phyloP scores from a whole-genome alignment of 2,888 invertebrate species.

The Microplitis manilae region DNA sequence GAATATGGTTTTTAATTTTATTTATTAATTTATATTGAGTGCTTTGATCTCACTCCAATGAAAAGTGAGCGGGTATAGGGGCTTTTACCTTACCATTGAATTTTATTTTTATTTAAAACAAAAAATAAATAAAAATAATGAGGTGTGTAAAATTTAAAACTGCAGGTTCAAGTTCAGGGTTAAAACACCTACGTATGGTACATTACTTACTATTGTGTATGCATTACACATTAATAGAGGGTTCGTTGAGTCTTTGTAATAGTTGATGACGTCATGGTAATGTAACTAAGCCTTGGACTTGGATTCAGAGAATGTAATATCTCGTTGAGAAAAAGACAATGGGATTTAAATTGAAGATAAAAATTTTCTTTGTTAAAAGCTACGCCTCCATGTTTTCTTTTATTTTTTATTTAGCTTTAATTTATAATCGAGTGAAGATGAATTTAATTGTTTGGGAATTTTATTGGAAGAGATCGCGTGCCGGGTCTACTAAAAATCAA shows the following conservation, averaged over 20 bases:
- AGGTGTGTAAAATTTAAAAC: slow-evolving; percentile 43
- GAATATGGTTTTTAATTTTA: too few species aligned
- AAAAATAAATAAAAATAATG: slow-evolving; percentile 1
- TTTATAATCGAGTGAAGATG: slow-evolving; percentile 12
- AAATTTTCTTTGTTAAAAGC: slow-evolving; percentile 22
- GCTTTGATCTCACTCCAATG: too few species aligned
- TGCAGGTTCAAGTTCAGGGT: slow-evolving; percentile 49
- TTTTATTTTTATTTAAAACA: background rate
- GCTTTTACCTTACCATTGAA: too few species aligned
- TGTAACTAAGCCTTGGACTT: slow-evolving; percentile 44
- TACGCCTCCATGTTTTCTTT: background rate
- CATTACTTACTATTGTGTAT: background rate
- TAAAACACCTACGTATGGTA: slow-evolving; percentile 43
- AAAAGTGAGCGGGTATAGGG: too few species aligned
- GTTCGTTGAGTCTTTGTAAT: background rate
- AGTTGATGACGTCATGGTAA: slow-evolving; percentile 28
- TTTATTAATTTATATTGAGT: too few species aligned
- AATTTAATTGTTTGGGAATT: slow-evolving; percentile 16
- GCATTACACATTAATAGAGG: slow-evolving; percentile 12
- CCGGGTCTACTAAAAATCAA: background rate
- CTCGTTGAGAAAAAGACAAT: slow-evolving; percentile 28
- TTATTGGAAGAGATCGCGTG: slow-evolving; percentile 21
- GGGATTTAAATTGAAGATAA: slow-evolving; percentile 28
- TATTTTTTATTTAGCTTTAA: background rate
- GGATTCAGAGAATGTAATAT: slow-evolving; percentile 31